A percentile compares a stretch with the other conserved stretches of the same genome.
These are phyloP conservation scores for Esox lucius DNA, from an alignment of 2,797 vertebrate species.

Conservation along the genomic window DNA sequence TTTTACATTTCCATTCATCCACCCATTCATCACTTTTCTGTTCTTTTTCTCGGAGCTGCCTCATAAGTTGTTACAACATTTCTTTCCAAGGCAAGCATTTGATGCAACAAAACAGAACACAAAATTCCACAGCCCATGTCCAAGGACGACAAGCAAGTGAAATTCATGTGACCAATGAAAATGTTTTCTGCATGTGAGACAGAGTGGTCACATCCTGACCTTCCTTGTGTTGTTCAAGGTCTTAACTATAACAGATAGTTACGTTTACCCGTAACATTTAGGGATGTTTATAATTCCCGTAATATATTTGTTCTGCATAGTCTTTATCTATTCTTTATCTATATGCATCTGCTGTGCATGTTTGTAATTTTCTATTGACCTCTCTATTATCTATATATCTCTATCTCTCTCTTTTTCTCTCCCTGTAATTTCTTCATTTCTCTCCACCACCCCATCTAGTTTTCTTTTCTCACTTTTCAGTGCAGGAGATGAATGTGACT, in stretches of 20 bases:
- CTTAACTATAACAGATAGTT: constrained; percentile 20
- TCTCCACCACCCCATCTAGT: not conserved
- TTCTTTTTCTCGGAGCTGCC: too few relatives aligned
- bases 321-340: too few relatives aligned
- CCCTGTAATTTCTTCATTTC: too few relatives aligned
- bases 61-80: not conserved
- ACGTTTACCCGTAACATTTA: constrained; percentile 13
- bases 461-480: too few relatives aligned
- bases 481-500: too few relatives aligned
- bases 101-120: not conserved
- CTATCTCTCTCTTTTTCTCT: not conserved
- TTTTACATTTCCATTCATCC: too few relatives aligned
- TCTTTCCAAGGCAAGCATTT: constrained; percentile 5
- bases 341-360: too few relatives aligned
- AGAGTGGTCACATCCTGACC: constrained; percentile 35
- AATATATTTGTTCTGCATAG: not conserved
- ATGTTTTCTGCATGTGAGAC: not conserved
- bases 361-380: not conserved
- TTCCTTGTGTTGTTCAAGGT: constrained; percentile 36
- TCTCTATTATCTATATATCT: not conserved
- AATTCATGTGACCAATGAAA: not conserved
- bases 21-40: too few relatives aligned
- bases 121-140: not conserved
- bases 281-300: not conserved
- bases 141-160: not conserved